Base-by-base conservation (phyloP, 2,888 invertebrate genomes). In the Ichneumoninae sp. region DNA sequence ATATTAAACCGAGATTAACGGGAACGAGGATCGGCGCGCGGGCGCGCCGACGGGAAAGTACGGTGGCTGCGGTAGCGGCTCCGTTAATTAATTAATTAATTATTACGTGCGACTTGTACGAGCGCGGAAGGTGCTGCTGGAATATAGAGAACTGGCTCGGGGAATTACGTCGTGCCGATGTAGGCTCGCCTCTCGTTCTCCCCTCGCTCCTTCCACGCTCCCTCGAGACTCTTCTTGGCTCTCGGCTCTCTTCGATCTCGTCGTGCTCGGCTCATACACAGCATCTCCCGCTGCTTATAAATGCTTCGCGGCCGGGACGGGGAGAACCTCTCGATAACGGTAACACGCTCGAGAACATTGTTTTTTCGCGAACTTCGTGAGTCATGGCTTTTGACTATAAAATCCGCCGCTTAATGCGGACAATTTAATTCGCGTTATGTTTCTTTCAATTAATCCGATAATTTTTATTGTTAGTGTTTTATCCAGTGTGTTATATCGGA, bases 41-140 rank as follows among this genome's bases (percentile, higher is more conserved):
- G 44, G 44, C 16, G 44, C n/a, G 40, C 69, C 65, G 52, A 69
- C 77, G 83, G 71, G 60, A 73, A 73, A 73, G 66, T 54, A 70
- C 22, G 71, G 52, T 63, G 50, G 33, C 44, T 16, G 73, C 63
- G 71, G 60, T 68, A 70, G 68, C 69, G 33, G 69, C 63, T n/a
- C 80, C 80, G 83, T 83, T 83, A 83, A 83, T 78, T 79, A 83
- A 83, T 82, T 76, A 83, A 83, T 82, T 76, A 79, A 83, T 85
- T 76, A 79, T 60, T 79, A 79, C 57, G 71, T 54, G 57, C 66
- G 71, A 79, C 76, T 47, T 47, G 44, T 66, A 79, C 47, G 22
- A 60, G 65, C 36, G 36, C 70, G 54, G 36, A 63, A 69, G 71
- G 69, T 66, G 26, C 52, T 26, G 44, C 40, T 22, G 33, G 71